Evolutionary conservation across 2,888 invertebrate species (phyloP).

Genomic region (Suillia variegata): DNA sequence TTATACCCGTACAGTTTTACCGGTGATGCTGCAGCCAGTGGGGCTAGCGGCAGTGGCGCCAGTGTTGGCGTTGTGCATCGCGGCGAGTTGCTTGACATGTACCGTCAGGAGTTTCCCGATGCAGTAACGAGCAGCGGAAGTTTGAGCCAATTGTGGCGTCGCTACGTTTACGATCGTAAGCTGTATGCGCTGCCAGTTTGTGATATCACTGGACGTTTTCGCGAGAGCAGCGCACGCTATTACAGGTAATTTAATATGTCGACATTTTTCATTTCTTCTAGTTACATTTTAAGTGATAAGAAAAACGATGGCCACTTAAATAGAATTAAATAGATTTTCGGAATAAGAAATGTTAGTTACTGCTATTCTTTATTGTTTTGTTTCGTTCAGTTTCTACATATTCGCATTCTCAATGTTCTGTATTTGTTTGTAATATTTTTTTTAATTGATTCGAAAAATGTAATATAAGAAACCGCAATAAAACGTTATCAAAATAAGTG

Average conservation of each 20-base stretch:
- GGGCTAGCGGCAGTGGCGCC: constrained; percentile 21
- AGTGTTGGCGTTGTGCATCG: constrained; percentile 35
- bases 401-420: no score
- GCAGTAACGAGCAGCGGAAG: constrained; percentile 39
- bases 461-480: no score
- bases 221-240: constrained; percentile 76
- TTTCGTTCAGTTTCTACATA: no score
- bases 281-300: no score
- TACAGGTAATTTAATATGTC: constrained; percentile 68
- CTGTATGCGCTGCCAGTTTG: constrained; percentile 76
- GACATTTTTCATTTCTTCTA: no score
- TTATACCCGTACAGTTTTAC: constrained; percentile 9
- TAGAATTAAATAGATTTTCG: no score
- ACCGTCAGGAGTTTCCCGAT: constrained; percentile 48
- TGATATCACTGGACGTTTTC: constrained; percentile 72
- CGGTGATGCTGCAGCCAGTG: constrained; percentile 22
- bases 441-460: no score
- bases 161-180: constrained; percentile 76
- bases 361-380: no score
- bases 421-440: no score
- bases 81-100: constrained; percentile 50
- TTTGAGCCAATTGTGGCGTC: constrained; percentile 63
- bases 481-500: no score
- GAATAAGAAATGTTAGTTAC: no score
- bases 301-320: no score